Conservation (phyloP, 2,797 vertebrate species). For the Dendrocincla tyrannina region DNA sequence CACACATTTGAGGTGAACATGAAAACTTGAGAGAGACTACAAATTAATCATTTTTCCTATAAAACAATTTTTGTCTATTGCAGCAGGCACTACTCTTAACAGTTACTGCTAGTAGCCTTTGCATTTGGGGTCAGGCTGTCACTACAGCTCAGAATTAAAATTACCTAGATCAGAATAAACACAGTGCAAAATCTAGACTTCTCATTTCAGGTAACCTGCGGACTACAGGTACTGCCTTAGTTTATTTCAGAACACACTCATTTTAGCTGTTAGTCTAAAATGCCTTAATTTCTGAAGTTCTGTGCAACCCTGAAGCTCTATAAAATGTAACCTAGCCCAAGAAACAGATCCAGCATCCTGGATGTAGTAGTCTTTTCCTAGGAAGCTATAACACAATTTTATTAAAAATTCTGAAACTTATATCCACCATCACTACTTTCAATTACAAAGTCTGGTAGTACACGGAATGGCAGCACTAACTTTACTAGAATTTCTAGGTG, state of each 20-base stretch:
- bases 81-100: background rate
- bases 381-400: background rate
- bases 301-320: background rate
- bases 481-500: background rate
- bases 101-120: background rate
- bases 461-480: background rate
- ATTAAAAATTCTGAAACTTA: background rate
- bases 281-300: background rate
- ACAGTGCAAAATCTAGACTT: background rate
- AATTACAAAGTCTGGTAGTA: background rate
- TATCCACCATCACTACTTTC: background rate
- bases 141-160: background rate
- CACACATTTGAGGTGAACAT: background rate
- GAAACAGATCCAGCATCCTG: background rate
- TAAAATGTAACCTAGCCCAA: background rate
- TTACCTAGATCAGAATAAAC: background rate
- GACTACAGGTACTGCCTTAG: background rate
- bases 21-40: background rate
- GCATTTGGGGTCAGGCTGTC: background rate
- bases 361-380: background rate
- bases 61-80: background rate
- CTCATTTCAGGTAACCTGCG: background rate
- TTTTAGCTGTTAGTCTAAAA: background rate
- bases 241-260: background rate
- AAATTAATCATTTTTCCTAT: background rate